A percentile compares a stretch with the other conserved stretches of the same genome.
Evolutionary conservation across 1,140 invertebrate species (phyloP).

Genomic region (Hydropsyche tenuis): DNA sequence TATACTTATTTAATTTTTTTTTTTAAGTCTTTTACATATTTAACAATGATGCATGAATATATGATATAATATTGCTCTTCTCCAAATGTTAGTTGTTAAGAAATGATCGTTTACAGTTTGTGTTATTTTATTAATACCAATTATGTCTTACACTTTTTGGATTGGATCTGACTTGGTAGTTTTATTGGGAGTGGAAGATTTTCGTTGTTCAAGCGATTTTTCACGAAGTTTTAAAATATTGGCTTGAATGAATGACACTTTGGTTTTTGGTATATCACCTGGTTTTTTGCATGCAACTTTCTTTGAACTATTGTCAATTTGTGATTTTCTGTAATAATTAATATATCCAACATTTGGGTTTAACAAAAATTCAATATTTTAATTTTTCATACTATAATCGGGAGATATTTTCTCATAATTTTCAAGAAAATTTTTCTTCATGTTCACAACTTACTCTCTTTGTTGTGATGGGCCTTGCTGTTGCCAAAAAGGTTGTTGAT

Average conservation of each 20-base stretch:
- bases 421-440: no score
- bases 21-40: no score
- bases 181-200: not conserved
- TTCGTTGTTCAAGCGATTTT: not conserved
- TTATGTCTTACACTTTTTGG: slow-evolving; percentile 9
- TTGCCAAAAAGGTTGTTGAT: slow-evolving; percentile 31
- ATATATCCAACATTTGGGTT: not conserved
- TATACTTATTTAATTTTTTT: no score
- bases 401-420: no score
- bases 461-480: slow-evolving; percentile 40
- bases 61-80: no score
- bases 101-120: not conserved
- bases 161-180: slow-evolving; percentile 7
- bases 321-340: slow-evolving; percentile 7
- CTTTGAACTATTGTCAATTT: not conserved
- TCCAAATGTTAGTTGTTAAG: slow-evolving; percentile 7
- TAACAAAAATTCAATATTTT: no score
- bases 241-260: slow-evolving; percentile 9
- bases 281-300: slow-evolving; percentile 13
- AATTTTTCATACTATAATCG: no score
- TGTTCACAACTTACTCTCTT: slow-evolving; percentile 42
- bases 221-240: slow-evolving; percentile 23
- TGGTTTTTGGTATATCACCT: not conserved
- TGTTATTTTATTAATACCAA: not conserved
- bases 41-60: no score